Evolutionary conservation across 2,797 vertebrate genomes (phyloP), one percentile per base, ranked within the genome.

Genomic region (Myotis vivesi): DNA sequence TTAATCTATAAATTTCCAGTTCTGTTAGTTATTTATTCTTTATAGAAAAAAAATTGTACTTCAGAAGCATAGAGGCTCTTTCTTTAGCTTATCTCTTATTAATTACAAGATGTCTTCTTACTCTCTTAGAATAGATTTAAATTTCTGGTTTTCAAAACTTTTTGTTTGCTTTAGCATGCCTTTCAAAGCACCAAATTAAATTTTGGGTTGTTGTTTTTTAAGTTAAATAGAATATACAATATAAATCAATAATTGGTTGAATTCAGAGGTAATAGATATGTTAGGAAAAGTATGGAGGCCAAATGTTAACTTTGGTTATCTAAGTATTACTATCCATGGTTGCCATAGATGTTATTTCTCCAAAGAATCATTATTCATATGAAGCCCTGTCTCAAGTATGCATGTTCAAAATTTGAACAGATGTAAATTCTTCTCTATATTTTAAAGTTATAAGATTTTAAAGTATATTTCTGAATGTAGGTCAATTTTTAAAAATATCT

Each of bases 1-100:
- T 97, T 92, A 79, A 89, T 22, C 68, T 94, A 19, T 85, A 83
- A 92, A 87, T 92, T 93, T 80, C 41, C 28, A 94, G 68, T 92
- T 72, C 16, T 95, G 8, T 71, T 90, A 88, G 8, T 72, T 89
- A 53, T 3, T 94, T 68, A 75, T 84, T 94, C 88, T 64, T 51
- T 68, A 11, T 68, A 93, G 51, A 71, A 81, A 59, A 86, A 72
- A 95, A 91, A 59, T 87, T 94, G 64, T 38, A 69, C 64, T 96
- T 92, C 55, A 92, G 73, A 96, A 94, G 51, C 3, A n/a, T 69
- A 80, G 6, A 80, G 8, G 17, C 12, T 80, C 10, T 81, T 85
- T 79, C 72, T 93, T 22, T 91, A 89, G 51, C 84, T 59, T 91
- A 49, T 79, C 57, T 93, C 30, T 92, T 69, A 53, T 53, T 95